phyloP scores from a whole-genome alignment of 2,113 vertebrate genomes.

The Fregata magnificens region DNA sequence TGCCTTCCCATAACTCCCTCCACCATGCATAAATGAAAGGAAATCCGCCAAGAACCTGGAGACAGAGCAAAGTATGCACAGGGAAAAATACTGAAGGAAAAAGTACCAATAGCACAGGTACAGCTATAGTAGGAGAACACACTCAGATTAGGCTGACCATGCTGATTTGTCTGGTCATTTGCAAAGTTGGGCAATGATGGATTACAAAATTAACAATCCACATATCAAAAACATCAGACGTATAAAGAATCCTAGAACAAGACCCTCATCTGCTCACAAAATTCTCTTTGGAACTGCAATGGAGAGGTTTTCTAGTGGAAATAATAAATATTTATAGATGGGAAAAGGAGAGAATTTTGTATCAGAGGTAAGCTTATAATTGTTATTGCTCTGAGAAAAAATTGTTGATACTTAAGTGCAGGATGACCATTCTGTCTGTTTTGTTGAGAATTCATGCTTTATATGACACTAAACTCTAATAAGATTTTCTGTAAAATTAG shows the following conservation, averaged over 20 bases:
- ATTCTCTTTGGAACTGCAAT: neutral
- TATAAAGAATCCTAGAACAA: neutral
- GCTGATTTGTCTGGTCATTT: neutral
- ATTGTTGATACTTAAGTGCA: neutral
- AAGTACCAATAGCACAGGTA: neutral
- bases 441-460: neutral
- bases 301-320: neutral
- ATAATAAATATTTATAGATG: neutral
- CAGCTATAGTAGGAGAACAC: neutral
- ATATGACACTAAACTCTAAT: neutral
- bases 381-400: neutral
- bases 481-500: neutral
- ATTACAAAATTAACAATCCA: neutral
- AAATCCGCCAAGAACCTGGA: neutral
- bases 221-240: accelerated
- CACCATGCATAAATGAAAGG: neutral
- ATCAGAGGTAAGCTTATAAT: neutral
- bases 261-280: neutral
- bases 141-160: neutral
- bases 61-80: neutral
- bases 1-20: neutral
- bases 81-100: neutral
- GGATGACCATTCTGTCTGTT: neutral
- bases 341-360: neutral
- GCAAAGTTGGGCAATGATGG: neutral